These are phyloP conservation scores for Mnemiopsis leidyi DNA, from an alignment of 37 sponge, comb jelly and placozoan genomes.

Conservation along the genomic window DNA sequence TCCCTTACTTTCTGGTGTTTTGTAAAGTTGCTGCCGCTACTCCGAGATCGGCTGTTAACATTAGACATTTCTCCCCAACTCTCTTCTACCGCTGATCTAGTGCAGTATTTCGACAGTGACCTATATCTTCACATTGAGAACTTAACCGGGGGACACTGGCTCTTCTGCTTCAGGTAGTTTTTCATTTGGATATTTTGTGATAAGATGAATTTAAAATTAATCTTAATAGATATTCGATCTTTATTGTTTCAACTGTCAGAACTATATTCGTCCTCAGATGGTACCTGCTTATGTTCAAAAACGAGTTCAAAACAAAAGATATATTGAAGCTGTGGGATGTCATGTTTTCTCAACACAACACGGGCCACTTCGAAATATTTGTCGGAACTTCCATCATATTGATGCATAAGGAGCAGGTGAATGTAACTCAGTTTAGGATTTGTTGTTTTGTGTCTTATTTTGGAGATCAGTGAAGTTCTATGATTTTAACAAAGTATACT, in stretches of 20 bases:
- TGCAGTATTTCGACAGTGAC: conserved; percentile 13
- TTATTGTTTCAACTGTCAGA: no score
- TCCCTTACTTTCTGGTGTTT: conserved; percentile 51
- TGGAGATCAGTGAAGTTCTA: no score
- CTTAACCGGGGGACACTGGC: conserved; percentile 38
- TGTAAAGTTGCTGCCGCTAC: conserved; percentile 39
- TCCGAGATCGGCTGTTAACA: background rate
- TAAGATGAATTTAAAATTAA: no score
- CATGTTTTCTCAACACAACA: conserved; percentile 39
- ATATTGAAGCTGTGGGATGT: conserved; percentile 41
- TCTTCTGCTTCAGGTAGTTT: conserved; percentile 51
- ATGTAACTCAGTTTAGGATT: no score
- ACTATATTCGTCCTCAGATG: no score
- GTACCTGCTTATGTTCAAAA: conserved; percentile 52
- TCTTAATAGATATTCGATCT: no score
- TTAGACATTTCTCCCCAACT: conserved; percentile 61
- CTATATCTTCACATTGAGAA: conserved; percentile 43
- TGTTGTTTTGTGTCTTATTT: no score
- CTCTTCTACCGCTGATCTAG: conserved; percentile 25
- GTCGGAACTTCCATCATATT: conserved; percentile 24
- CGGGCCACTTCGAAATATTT: conserved; percentile 48
- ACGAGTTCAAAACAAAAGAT: conserved; percentile 50
- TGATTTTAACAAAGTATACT: no score
- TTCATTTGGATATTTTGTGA: no score
- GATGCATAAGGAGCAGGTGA: conserved; percentile 11